A percentile compares a stretch with the other conserved stretches of the same genome.
Conservation (phyloP, 2,888 invertebrate species). For the Drosophila subquinaria region DNA sequence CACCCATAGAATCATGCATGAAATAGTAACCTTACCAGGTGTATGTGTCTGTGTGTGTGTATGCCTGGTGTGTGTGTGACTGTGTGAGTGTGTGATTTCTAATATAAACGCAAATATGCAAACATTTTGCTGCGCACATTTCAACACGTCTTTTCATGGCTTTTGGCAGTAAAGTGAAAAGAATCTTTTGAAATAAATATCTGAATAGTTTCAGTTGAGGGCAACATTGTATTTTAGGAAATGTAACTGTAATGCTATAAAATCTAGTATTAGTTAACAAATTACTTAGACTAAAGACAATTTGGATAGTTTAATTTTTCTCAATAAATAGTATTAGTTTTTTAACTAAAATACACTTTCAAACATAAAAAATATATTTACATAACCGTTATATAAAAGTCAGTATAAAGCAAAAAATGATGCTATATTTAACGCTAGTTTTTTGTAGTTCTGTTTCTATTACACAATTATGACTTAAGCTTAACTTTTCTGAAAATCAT, state of each 20-base stretch:
- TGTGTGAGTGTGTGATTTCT: constrained; percentile 46
- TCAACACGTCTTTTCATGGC: constrained; percentile 50
- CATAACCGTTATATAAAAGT: too few relatives aligned
- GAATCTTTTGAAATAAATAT: constrained; percentile 9
- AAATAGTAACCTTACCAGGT: constrained; percentile 46
- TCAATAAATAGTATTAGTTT: neutral
- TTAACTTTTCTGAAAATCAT: neutral
- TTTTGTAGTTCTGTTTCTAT: too few relatives aligned
- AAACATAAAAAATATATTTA: neutral
- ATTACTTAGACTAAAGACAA: neutral
- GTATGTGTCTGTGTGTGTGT: neutral
- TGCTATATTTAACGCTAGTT: too few relatives aligned
- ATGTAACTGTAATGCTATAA: neutral
- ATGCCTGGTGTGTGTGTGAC: constrained; percentile 20
- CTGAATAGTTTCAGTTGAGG: neutral
- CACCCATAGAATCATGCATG: constrained; percentile 48
- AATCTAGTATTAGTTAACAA: neutral
- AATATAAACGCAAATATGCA: constrained; percentile 64
- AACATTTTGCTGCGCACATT: constrained; percentile 55
- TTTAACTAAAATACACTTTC: neutral
- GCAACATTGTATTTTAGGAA: neutral
- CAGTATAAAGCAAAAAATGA: too few relatives aligned
- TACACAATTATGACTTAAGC: too few relatives aligned
- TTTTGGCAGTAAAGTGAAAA: constrained; percentile 21
- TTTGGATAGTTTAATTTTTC: neutral